phyloP scores from a whole-genome alignment of 2,797 vertebrate species.

The Schizopygopsis malacanthus region DNA sequence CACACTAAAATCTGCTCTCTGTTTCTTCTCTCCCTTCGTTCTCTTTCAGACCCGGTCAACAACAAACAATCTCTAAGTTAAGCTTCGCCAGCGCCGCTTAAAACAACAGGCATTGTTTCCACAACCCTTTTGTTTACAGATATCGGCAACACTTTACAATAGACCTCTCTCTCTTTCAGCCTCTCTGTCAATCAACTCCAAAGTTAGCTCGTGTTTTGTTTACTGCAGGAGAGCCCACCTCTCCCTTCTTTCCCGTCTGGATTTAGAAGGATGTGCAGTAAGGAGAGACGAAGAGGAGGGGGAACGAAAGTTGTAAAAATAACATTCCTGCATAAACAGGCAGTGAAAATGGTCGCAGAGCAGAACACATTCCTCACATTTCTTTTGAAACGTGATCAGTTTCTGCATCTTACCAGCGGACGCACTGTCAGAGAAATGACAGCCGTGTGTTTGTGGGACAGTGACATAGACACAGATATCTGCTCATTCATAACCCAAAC shows the following conservation, averaged over 20 bases:
- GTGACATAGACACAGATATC: not conserved
- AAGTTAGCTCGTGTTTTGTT: constrained; percentile 59
- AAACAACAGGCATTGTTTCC: constrained; percentile 79
- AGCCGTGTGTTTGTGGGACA: constrained; percentile 15
- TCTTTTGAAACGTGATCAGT: constrained; percentile 72
- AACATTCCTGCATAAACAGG: constrained; percentile 79
- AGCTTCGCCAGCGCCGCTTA: constrained; percentile 77
- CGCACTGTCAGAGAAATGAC: constrained; percentile 60
- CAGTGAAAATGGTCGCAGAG: constrained; percentile 69
- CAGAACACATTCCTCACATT: constrained; percentile 72
- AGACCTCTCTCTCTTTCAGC: constrained; percentile 38
- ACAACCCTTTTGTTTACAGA: constrained; percentile 70
- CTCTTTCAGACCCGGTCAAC: constrained; percentile 74
- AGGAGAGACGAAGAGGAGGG: constrained; percentile 44
- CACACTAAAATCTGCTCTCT: not conserved
- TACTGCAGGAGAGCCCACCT: constrained; percentile 50
- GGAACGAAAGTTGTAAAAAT: constrained; percentile 70
- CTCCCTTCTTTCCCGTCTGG: constrained; percentile 55
- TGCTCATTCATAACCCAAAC: not conserved
- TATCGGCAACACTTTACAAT: constrained; percentile 71
- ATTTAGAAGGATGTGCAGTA: constrained; percentile 52
- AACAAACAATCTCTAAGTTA: constrained; percentile 81
- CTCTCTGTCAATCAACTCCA: constrained; percentile 41
- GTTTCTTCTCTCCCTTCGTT: constrained; percentile 9
- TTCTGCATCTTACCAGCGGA: constrained; percentile 60